Conservation (phyloP, 2,888 invertebrate species). For the Noctua comes region DNA sequence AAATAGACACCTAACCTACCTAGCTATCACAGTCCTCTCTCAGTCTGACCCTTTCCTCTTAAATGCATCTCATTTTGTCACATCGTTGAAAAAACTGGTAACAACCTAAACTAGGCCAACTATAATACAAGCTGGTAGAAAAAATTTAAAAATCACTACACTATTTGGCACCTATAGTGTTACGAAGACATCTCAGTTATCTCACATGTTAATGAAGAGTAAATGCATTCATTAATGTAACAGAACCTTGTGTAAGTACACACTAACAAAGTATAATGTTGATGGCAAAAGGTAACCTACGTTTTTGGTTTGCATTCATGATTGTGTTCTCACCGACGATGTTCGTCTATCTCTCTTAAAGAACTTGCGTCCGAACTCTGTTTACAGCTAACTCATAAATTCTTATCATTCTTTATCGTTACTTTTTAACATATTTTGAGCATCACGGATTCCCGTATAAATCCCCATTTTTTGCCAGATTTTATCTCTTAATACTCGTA, state of each 20-base stretch:
- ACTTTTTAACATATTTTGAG: constrained; percentile 85
- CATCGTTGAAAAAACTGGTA: constrained; percentile 87
- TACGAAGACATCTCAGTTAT: constrained; percentile 77
- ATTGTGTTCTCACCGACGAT: constrained; percentile 75
- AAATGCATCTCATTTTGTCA: constrained; percentile 88
- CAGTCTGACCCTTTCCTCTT: constrained; percentile 89
- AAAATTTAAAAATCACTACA: constrained; percentile 82
- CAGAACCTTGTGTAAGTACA: constrained; percentile 79
- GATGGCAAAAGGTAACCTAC: constrained; percentile 90
- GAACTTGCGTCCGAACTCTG: constrained; percentile 72
- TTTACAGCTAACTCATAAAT: constrained; percentile 81
- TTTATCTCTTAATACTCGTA: constrained; percentile 85
- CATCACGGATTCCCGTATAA: constrained; percentile 81
- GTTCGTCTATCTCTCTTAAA: constrained; percentile 65
- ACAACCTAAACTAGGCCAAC: constrained; percentile 88
- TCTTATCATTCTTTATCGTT: constrained; percentile 76
- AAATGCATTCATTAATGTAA: constrained; percentile 76
- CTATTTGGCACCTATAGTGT: constrained; percentile 89
- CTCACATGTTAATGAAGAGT: constrained; percentile 71
- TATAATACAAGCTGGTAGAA: constrained; percentile 85
- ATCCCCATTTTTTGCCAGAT: constrained; percentile 84
- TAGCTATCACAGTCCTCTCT: constrained; percentile 90
- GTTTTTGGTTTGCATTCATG: constrained; percentile 87
- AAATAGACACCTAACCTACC: constrained; percentile 87
- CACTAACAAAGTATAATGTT: constrained; percentile 82